Evolutionary conservation across 2,888 invertebrate genomes (phyloP), one percentile per base, ranked within the genome.

Genomic region (Macrophya annulata): DNA sequence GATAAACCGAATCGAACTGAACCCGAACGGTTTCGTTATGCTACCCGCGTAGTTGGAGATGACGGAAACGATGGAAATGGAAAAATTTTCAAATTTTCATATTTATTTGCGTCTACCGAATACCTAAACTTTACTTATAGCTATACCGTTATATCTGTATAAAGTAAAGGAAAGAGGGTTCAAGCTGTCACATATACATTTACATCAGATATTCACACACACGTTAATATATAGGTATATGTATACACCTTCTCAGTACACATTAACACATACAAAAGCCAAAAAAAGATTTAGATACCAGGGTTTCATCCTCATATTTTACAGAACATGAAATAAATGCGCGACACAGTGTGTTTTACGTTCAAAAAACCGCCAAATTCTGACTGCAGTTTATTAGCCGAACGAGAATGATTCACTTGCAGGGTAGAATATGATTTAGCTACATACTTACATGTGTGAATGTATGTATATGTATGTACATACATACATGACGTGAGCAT

Each of bases 61-160:
- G 81, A 59, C 62, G 81, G 62, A 81, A 81, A n/a, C 40, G 62
- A 81, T 81, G 81, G 81, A 59, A 81, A 62, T 81, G 81, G 81
- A 59, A 77, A 77, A 55, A 77, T 51, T 77, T 31, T 55, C 17
- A 51, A 17, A 55, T 37, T 77, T 37, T 77, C 31, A 37, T 77
- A 77, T 37, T 25, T 55, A 77, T 51, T 77, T 55, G 51, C 77
- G 37, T 51, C 31, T 77, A 25, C 74, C 45, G 48, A 45, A 74
- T 74, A 43, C 45, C 21, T 74, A 48, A 43, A 74, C 45, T 25
- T 21, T 21, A 45, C 25, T 12, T 12, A 10, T 12, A 62, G 12
- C 43, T 21, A 45, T 74, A 15, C 31, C 74, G 43, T 68, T 45
- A 48, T 74, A 43, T 45, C 43, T 74, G 9, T 74, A 21, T 74